A percentile compares a stretch with the other conserved stretches of the same genome.
These are phyloP conservation scores for Brenthis hecate DNA, from an alignment of 2,888 invertebrate species.

Conservation along the genomic window DNA sequence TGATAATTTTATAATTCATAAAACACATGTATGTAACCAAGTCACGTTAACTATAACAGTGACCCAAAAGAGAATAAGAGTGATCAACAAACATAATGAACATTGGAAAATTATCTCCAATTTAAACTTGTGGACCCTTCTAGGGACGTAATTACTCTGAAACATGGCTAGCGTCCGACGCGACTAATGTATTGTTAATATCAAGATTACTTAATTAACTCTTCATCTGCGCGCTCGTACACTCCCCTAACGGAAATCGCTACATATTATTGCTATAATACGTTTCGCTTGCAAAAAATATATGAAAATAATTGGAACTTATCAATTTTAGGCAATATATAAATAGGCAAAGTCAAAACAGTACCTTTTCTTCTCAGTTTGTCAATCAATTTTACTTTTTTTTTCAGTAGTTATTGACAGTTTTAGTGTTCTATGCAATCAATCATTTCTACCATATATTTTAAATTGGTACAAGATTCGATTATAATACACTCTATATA, in stretches of 20 bases:
- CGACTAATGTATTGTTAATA: constrained; percentile 81
- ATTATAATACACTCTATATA: too few relatives aligned
- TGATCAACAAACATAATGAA: constrained; percentile 32
- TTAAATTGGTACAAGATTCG: too few relatives aligned
- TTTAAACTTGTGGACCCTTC: constrained; percentile 47
- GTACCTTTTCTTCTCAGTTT: too few relatives aligned
- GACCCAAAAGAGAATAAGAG: constrained; percentile 23
- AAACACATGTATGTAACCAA: too few relatives aligned
- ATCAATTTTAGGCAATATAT: too few relatives aligned
- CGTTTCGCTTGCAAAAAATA: background rate
- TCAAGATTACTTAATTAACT: constrained; percentile 82
- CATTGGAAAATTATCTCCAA: constrained; percentile 42
- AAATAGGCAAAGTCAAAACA: too few relatives aligned
- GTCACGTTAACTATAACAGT: constrained; percentile 12
- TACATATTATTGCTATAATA: constrained; percentile 20
- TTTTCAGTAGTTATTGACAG: too few relatives aligned
- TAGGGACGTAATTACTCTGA: constrained; percentile 48
- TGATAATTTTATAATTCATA: too few relatives aligned
- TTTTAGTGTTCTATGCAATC: too few relatives aligned
- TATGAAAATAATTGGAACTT: too few relatives aligned
- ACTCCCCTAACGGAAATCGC: constrained; percentile 42
- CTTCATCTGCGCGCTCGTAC: constrained; percentile 60
- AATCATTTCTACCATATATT: too few relatives aligned
- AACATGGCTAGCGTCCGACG: constrained; percentile 70
- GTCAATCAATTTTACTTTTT: too few relatives aligned